Evolutionary conservation across 2,888 invertebrate species (phyloP).

Genomic region (Pinctada fucata): DNA sequence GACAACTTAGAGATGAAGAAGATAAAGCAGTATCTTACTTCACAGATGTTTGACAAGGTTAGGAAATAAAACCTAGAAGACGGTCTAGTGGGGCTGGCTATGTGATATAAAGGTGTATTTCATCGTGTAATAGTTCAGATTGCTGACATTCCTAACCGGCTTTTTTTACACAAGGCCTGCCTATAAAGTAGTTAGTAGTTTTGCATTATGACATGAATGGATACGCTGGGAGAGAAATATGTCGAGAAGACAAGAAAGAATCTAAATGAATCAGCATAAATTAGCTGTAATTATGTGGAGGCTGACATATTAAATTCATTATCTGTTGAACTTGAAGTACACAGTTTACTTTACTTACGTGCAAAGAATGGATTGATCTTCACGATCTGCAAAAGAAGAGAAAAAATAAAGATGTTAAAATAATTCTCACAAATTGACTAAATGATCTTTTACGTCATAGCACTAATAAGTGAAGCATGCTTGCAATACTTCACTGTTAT

Average conservation of each 20-base stretch:
- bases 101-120: neutral
- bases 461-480: neutral
- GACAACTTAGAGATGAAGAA: neutral
- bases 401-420: neutral
- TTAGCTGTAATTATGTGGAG: too few relatives aligned
- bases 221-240: too few relatives aligned
- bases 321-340: too few relatives aligned
- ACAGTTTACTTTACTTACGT: constrained; percentile 80
- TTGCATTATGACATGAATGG: too few relatives aligned
- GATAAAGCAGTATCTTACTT: neutral
- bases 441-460: neutral
- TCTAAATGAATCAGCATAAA: too few relatives aligned
- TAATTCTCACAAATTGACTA: neutral
- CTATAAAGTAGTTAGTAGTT: too few relatives aligned
- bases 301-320: too few relatives aligned
- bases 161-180: too few relatives aligned
- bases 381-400: constrained; percentile 87
- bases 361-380: constrained; percentile 99
- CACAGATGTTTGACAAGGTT: neutral
- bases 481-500: neutral
- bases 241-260: too few relatives aligned
- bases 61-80: neutral
- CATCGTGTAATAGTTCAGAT: neutral
- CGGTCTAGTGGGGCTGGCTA: neutral
- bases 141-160: neutral